A percentile compares a stretch with the other conserved stretches of the same genome.
Conservation (phyloP, 2,888 invertebrate species). For the Patella caerulea region DNA sequence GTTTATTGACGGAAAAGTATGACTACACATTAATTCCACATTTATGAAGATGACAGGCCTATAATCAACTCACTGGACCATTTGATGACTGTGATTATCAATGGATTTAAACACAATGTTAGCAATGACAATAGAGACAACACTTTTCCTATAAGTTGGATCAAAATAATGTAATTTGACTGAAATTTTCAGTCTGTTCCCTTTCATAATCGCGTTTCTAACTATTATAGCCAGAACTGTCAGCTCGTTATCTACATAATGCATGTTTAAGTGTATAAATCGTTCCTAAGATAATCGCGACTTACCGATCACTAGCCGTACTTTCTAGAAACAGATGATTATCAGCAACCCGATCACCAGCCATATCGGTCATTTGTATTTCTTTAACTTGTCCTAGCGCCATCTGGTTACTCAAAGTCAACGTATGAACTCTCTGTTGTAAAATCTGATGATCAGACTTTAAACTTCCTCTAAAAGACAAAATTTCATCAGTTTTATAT, state of each 20-base stretch:
- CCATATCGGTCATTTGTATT: constrained; percentile 20
- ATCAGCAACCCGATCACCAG: background rate
- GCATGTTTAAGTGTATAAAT: background rate
- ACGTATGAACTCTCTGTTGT: constrained; percentile 26
- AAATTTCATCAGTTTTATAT: background rate
- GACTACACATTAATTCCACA: no score
- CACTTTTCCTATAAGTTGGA: background rate
- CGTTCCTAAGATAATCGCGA: background rate
- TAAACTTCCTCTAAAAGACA: constrained; percentile 21
- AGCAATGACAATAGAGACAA: no score
- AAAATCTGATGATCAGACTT: constrained; percentile 26
- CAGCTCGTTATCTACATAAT: no score
- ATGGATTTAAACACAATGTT: no score
- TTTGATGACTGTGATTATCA: no score
- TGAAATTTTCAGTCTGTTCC: background rate
- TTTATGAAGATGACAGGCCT: no score
- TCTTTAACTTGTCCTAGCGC: constrained; percentile 1
- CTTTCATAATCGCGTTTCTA: background rate
- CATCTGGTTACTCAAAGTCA: constrained; percentile 4
- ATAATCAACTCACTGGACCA: no score
- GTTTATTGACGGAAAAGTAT: no score
- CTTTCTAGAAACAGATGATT: background rate
- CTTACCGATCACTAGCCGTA: background rate
- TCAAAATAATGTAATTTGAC: background rate
- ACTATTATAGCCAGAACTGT: no score